Conservation (phyloP, 2,797 vertebrate species). For the Hirundo rustica region DNA sequence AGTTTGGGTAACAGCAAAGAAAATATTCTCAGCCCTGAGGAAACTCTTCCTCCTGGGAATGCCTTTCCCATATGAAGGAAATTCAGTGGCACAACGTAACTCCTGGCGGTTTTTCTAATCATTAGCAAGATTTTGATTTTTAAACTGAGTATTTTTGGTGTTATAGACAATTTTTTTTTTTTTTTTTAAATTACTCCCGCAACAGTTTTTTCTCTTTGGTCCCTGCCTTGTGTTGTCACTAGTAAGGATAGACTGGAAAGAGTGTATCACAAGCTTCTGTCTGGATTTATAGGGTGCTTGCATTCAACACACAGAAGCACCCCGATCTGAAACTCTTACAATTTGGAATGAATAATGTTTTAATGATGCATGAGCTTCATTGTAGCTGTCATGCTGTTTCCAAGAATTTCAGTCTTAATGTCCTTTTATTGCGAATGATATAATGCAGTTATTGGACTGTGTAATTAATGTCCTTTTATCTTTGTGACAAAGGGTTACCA, state of each 20-base stretch:
- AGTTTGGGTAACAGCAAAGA: not conserved
- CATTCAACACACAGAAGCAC: not conserved
- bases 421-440: not conserved
- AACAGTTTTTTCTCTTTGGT: not conserved
- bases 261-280: not conserved
- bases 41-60: not conserved
- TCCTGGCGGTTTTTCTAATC: not conserved
- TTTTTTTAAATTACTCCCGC: not conserved
- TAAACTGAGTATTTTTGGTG: not conserved
- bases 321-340: rapidly evolving
- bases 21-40: not conserved
- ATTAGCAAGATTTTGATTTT: not conserved
- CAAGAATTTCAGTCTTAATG: not conserved
- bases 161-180: not conserved
- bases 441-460: not conserved
- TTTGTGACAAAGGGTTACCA: not conserved
- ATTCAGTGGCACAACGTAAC: not conserved
- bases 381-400: not conserved
- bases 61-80: not conserved
- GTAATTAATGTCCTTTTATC: not conserved
- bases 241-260: not conserved
- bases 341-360: not conserved
- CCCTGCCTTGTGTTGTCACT: not conserved
- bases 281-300: not conserved
- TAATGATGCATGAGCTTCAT: not conserved